Evolutionary conservation across 2,888 invertebrate species (phyloP).

Genomic region (Dryadula phaetusa): DNA sequence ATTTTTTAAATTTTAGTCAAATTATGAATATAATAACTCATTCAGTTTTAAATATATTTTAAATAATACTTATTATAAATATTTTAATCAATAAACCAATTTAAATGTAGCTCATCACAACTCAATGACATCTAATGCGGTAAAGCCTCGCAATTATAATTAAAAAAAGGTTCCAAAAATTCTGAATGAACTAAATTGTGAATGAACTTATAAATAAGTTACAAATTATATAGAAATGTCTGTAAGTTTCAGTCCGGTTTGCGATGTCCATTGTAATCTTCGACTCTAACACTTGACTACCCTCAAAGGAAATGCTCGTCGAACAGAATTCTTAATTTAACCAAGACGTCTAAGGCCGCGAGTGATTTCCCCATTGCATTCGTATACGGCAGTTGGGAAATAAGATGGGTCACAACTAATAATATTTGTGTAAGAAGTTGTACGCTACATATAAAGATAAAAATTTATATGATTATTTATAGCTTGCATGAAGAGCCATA

Average conservation of each 20-base stretch:
- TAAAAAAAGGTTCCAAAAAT: too few relatives aligned
- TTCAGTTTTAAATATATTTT: too few relatives aligned
- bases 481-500: neutral
- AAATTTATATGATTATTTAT: neutral
- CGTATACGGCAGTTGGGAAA: conserved; percentile 17
- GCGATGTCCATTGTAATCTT: conserved; percentile 19
- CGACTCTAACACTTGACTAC: conserved; percentile 24
- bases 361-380: conserved; percentile 38
- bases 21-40: too few relatives aligned
- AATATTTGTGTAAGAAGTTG: conserved; percentile 11
- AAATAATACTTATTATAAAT: too few relatives aligned
- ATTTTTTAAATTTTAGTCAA: too few relatives aligned
- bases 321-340: conserved; percentile 39
- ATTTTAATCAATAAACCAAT: too few relatives aligned
- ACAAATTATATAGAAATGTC: neutral
- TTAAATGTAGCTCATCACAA: too few relatives aligned
- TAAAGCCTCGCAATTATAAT: neutral
- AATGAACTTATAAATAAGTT: too few relatives aligned
- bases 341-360: conserved; percentile 34
- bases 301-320: conserved; percentile 32
- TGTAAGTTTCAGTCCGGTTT: neutral
- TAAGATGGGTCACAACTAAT: conserved; percentile 5
- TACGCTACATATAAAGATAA: neutral
- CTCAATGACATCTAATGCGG: too few relatives aligned
- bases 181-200: too few relatives aligned